Conservation (phyloP, 2,888 invertebrate species). For the Andricus curvator region DNA sequence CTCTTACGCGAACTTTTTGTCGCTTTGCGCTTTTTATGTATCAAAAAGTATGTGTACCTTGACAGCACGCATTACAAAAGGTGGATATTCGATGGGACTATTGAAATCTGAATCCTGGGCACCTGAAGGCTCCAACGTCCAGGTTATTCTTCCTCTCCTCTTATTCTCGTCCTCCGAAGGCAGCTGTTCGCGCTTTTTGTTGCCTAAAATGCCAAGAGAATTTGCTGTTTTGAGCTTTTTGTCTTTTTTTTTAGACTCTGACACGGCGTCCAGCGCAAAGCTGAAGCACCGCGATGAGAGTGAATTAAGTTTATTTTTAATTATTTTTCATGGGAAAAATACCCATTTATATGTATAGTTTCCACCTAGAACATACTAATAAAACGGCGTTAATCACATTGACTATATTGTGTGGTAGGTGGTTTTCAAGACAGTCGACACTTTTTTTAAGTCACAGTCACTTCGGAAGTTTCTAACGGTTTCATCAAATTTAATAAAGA, state of each 20-base stretch:
- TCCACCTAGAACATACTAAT: slow-evolving; percentile 63
- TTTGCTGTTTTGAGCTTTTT: slow-evolving; percentile 35
- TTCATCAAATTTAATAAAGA: background rate
- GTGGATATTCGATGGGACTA: slow-evolving; percentile 72
- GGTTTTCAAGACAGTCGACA: background rate
- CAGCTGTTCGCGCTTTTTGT: slow-evolving; percentile 69
- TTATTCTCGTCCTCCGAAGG: slow-evolving; percentile 65
- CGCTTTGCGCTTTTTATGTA: slow-evolving; percentile 33
- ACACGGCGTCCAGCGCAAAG: slow-evolving; percentile 34
- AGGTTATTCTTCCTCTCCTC: slow-evolving; percentile 68
- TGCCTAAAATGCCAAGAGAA: slow-evolving; percentile 72
- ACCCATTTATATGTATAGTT: slow-evolving; percentile 44
- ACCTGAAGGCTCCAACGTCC: slow-evolving; percentile 72
- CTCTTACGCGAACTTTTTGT: slow-evolving; percentile 39
- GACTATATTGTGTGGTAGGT: background rate
- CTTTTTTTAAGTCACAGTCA: slow-evolving; percentile 10
- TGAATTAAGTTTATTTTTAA: slow-evolving; percentile 22
- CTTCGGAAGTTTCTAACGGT: background rate
- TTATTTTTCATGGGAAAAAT: slow-evolving; percentile 46
- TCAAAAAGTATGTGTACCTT: slow-evolving; percentile 69
- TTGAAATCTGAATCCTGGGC: slow-evolving; percentile 71
- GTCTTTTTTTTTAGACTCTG: slow-evolving; percentile 41
- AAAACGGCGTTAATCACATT: slow-evolving; percentile 57
- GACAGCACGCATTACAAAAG: slow-evolving; percentile 76
- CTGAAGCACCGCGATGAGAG: slow-evolving; percentile 29